Percentiles rank a stretch among this genome's conserved stretches.
These are phyloP conservation scores for Scaptomyza flava DNA, from an alignment of 2,888 invertebrate species.

Conservation along the genomic window DNA sequence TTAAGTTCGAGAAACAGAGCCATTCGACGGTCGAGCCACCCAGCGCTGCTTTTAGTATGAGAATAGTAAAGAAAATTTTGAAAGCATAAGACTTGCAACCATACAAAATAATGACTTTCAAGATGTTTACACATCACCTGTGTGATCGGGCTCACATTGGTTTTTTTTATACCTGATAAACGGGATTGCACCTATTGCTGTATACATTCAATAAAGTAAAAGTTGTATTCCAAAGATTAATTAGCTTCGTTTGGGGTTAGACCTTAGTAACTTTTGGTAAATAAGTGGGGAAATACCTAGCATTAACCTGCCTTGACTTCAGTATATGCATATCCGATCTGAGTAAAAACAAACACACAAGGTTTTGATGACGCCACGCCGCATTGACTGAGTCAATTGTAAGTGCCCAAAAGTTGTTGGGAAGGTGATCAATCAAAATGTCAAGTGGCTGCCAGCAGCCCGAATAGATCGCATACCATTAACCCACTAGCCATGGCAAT, in stretches of 20 bases:
- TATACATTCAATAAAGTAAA: constrained; percentile 1
- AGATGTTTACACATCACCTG: too few relatives aligned
- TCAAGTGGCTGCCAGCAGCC: constrained; percentile 41
- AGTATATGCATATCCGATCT: constrained; percentile 39
- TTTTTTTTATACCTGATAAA: background rate
- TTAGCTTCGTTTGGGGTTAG: constrained; percentile 18
- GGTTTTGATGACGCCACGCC: constrained; percentile 34
- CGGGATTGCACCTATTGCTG: background rate
- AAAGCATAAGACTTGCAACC: too few relatives aligned
- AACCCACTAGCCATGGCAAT: constrained; percentile 36
- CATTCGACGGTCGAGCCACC: too few relatives aligned
- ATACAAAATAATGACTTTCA: too few relatives aligned
- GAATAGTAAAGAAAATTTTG: too few relatives aligned
- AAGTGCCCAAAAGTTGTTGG: constrained; percentile 10
- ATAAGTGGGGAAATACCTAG: constrained; percentile 48
- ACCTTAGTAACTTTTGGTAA: constrained; percentile 23
- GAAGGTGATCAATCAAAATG: constrained; percentile 47
- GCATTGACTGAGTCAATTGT: background rate
- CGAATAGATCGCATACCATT: constrained; percentile 52
- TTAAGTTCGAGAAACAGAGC: too few relatives aligned
- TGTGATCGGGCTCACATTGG: too few relatives aligned
- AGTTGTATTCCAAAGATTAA: constrained; percentile 30
- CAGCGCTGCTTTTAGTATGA: too few relatives aligned
- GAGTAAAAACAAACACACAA: constrained; percentile 24
- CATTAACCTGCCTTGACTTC: constrained; percentile 33